phyloP scores from a whole-genome alignment of 2,888 invertebrate species.

The Limnephilus rhombicus region DNA sequence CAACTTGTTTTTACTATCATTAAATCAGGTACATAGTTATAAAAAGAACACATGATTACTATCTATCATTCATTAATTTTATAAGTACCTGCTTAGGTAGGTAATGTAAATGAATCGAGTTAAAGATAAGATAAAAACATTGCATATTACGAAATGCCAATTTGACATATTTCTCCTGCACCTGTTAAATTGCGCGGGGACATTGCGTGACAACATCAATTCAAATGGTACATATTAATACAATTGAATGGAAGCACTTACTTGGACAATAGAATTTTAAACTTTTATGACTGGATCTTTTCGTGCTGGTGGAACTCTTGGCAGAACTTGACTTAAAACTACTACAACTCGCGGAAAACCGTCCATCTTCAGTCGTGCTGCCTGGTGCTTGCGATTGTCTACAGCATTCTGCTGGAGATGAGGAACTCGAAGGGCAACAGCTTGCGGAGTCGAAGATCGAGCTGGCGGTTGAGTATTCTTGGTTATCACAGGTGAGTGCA shows the following conservation, averaged over 20 bases:
- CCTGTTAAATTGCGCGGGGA: background rate
- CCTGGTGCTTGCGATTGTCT: constrained; percentile 11
- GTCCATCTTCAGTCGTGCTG: constrained; percentile 34
- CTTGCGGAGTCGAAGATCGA: background rate
- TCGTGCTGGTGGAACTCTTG: constrained; percentile 34
- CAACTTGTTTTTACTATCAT: background rate
- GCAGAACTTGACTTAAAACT: constrained; percentile 31
- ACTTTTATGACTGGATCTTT: constrained; percentile 50
- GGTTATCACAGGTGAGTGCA: constrained; percentile 45
- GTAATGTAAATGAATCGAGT: background rate
- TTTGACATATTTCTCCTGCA: background rate
- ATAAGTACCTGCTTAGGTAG: no score
- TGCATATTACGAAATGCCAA: background rate
- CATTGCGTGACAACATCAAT: background rate
- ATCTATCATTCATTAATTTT: no score
- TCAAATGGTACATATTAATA: background rate
- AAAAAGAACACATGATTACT: no score
- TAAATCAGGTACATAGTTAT: background rate
- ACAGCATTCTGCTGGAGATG: background rate
- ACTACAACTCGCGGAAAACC: constrained; percentile 36
- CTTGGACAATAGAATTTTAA: constrained; percentile 57
- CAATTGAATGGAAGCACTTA: constrained; percentile 41
- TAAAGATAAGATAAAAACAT: background rate
- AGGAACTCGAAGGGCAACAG: background rate
- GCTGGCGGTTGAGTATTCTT: background rate